Conservation (phyloP, 2,797 vertebrate genomes). For the Neomorphus geoffroyi region DNA sequence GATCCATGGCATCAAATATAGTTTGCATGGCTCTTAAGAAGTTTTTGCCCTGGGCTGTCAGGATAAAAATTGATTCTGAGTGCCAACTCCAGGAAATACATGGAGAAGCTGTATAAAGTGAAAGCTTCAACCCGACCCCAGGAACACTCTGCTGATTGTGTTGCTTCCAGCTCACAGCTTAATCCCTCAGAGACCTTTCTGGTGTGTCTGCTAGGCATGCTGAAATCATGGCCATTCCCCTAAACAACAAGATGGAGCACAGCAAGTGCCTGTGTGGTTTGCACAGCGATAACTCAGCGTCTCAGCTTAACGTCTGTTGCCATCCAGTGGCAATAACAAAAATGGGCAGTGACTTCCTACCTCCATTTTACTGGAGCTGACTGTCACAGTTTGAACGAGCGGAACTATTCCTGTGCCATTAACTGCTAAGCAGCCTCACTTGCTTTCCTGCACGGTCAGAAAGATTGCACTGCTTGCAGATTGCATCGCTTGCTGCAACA, state of each 20-base stretch:
- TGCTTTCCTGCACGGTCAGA: fast-evolving
- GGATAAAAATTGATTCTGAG: neutral
- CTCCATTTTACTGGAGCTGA: slow-evolving; percentile 32
- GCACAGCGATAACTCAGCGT: neutral
- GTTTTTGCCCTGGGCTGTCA: neutral
- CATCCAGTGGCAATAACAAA: slow-evolving; percentile 74
- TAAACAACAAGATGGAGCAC: neutral
- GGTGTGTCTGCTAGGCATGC: neutral
- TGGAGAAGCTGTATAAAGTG: neutral
- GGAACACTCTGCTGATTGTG: neutral
- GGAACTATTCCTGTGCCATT: neutral
- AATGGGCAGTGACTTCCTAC: slow-evolving; percentile 21
- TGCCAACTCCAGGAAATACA: neutral
- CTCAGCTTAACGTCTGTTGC: slow-evolving; percentile 67
- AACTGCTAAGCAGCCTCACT: neutral
- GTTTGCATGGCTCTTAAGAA: neutral
- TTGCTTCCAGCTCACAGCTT: neutral
- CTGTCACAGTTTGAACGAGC: neutral
- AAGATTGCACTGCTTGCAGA: neutral
- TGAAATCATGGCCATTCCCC: neutral
- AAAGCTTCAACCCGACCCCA: neutral
- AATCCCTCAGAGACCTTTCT: neutral
- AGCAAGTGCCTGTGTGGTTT: neutral
- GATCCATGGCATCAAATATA: neutral
- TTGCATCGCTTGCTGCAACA: neutral